Evolutionary conservation across 2,113 vertebrate genomes (phyloP).

Genomic region (Regulus satrapa): DNA sequence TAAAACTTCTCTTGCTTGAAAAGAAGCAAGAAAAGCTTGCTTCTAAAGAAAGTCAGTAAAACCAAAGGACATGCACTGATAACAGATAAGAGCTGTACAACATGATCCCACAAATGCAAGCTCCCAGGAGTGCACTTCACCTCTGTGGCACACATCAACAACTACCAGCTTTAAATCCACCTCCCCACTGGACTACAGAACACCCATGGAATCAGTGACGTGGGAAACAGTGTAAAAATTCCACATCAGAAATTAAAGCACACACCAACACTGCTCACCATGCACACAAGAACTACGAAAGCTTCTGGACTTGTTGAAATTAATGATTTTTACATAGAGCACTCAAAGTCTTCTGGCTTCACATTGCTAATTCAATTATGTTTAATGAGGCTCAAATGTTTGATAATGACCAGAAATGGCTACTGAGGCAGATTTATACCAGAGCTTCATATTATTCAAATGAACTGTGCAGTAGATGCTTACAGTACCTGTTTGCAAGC

Average conservation of each 20-base stretch:
- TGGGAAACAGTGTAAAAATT: neutral
- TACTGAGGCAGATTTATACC: neutral
- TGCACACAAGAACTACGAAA: neutral
- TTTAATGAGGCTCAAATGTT: neutral
- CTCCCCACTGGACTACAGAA: neutral
- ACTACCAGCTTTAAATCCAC: neutral
- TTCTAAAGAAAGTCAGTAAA: neutral
- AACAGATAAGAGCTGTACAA: neutral
- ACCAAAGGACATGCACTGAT: neutral
- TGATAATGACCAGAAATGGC: neutral
- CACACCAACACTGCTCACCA: neutral
- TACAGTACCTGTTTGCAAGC: slow-evolving; percentile 86
- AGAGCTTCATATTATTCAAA: neutral
- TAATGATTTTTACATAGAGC: neutral
- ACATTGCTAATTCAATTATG: neutral
- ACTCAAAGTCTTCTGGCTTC: neutral
- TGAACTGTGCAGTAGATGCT: neutral
- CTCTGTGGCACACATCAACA: neutral
- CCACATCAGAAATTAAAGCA: neutral
- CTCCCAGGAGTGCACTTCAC: neutral
- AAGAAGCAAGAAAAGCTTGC: neutral
- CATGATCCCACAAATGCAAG: neutral
- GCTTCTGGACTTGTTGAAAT: neutral
- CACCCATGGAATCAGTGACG: neutral
- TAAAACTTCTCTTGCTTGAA: neutral